phyloP scores from a whole-genome alignment of 2,888 invertebrate species.

The Antheraea yamamai region DNA sequence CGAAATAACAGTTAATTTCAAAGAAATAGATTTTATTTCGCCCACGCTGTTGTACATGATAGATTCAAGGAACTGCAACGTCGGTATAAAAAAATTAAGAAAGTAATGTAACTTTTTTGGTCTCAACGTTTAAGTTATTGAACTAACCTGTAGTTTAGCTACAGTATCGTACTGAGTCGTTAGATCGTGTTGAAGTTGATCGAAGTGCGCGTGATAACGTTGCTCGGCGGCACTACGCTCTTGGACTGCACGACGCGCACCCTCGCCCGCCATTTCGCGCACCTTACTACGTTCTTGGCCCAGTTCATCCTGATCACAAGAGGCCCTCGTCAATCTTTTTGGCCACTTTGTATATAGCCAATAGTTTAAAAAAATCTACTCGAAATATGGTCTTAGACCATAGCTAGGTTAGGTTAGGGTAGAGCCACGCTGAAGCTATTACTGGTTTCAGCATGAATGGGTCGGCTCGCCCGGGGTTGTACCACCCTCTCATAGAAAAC shows the following conservation, averaged over 20 bases:
- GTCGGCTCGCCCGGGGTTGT: too few relatives aligned
- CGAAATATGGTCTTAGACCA: too few relatives aligned
- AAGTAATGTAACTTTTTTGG: too few relatives aligned
- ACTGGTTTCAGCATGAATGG: too few relatives aligned
- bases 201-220: constrained; percentile 88
- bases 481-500: too few relatives aligned
- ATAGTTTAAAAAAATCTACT: too few relatives aligned
- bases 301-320: constrained; percentile 84
- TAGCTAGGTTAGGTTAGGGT: too few relatives aligned
- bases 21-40: too few relatives aligned
- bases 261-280: constrained; percentile 89
- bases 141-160: constrained; percentile 84
- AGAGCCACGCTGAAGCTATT: too few relatives aligned
- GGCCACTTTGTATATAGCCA: too few relatives aligned
- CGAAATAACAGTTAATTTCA: too few relatives aligned
- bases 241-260: constrained; percentile 86
- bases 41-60: not conserved
- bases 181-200: constrained; percentile 89
- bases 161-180: constrained; percentile 91
- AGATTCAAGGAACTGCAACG: not conserved
- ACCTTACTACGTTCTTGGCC: constrained; percentile 89
- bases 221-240: constrained; percentile 88
- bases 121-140: not conserved
- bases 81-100: too few relatives aligned
- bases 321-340: not conserved